Evolutionary conservation across 2,113 vertebrate genomes (phyloP).

Genomic region (Embiotoca jacksoni): DNA sequence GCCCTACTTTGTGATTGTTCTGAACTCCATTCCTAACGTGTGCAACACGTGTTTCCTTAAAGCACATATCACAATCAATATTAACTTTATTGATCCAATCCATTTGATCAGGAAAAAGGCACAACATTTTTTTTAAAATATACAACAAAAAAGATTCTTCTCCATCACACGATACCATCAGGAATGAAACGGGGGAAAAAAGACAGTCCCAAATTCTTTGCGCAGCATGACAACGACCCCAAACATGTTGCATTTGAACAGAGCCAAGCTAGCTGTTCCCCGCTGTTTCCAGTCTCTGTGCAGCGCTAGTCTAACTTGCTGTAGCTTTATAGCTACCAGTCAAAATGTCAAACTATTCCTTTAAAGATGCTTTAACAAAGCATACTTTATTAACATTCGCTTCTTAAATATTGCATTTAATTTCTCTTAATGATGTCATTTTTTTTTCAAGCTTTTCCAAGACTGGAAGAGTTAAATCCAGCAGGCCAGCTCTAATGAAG

Average conservation of each 20-base stretch:
- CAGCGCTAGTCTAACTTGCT: constrained; percentile 18
- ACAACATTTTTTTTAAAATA: too few relatives aligned
- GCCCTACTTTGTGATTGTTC: constrained; percentile 24
- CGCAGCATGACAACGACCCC: not conserved
- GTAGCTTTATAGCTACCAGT: not conserved
- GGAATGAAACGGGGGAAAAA: too few relatives aligned
- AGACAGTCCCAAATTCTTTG: not conserved
- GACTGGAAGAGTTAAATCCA: too few relatives aligned
- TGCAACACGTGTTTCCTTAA: not conserved
- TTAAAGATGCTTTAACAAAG: not conserved
- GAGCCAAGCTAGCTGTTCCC: not conserved
- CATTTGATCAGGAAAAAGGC: constrained; percentile 21
- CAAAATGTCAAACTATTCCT: not conserved
- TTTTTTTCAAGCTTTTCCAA: too few relatives aligned
- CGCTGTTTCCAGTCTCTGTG: constrained; percentile 26
- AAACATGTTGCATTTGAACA: not conserved
- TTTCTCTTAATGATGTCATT: too few relatives aligned
- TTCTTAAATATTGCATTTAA: too few relatives aligned
- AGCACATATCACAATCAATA: constrained; percentile 22
- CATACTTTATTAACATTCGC: not conserved
- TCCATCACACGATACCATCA: too few relatives aligned
- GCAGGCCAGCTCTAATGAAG: not conserved
- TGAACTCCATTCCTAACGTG: constrained; percentile 18
- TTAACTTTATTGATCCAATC: not conserved
- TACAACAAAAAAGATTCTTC: too few relatives aligned